phyloP scores from a whole-genome alignment of 37 sponge, comb jelly and placozoan species.

The Oscarella lobularis region DNA sequence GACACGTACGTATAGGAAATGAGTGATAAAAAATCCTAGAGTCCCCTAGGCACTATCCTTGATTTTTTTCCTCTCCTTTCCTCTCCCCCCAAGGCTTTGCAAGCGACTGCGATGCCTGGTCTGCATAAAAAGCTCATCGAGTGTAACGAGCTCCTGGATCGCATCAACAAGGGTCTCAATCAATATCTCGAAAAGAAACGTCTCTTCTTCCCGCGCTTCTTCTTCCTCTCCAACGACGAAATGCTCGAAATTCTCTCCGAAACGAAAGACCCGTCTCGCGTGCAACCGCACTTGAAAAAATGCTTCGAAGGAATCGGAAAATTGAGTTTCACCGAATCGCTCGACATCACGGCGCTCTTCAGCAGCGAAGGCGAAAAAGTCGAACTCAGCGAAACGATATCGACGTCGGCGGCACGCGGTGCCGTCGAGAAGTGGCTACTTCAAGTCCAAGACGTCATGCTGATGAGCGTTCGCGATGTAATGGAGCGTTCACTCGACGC shows the following conservation, averaged over 20 bases:
- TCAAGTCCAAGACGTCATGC: constrained; percentile 89
- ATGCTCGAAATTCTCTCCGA: constrained; percentile 99
- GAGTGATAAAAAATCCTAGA: too few species aligned
- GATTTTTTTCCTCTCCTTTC: neutral
- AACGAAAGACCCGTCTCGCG: constrained; percentile 96
- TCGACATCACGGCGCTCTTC: constrained; percentile 88
- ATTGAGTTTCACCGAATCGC: constrained; percentile 71
- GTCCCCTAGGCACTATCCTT: neutral
- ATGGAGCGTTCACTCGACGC: constrained; percentile 70
- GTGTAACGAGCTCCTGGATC: constrained; percentile 80
- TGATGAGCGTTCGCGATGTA: constrained; percentile 61
- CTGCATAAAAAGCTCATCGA: constrained; percentile 76
- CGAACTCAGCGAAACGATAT: constrained; percentile 61
- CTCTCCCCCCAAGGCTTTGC: constrained; percentile 46
- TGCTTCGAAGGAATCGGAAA: constrained; percentile 94
- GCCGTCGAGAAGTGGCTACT: constrained; percentile 99
- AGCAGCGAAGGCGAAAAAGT: constrained; percentile 97
- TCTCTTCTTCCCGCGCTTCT: constrained; percentile 90
- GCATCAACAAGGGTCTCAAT: constrained; percentile 93
- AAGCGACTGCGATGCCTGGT: constrained; percentile 72
- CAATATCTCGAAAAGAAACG: constrained; percentile 97
- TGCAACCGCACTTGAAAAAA: constrained; percentile 98
- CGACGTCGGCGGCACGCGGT: constrained; percentile 85
- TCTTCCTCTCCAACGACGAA: constrained; percentile 99
- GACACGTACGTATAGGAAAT: too few species aligned